A percentile compares a stretch with the other conserved stretches of the same genome.
phyloP scores from a whole-genome alignment of 2,888 invertebrate species.

The Exocentrus adspersus region DNA sequence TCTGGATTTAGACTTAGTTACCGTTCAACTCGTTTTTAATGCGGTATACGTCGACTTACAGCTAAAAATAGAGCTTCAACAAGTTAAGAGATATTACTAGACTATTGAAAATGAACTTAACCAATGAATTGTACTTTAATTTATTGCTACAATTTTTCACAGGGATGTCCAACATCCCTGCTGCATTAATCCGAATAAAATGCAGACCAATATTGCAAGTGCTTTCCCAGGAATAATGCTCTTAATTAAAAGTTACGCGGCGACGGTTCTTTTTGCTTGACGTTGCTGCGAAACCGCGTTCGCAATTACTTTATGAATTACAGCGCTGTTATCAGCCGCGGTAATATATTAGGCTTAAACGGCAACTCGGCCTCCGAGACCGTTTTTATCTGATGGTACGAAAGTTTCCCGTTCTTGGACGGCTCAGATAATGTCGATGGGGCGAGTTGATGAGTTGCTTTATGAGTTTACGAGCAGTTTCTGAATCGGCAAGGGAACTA shows the following conservation, averaged over 20 bases:
- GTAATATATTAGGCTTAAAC: constrained; percentile 37
- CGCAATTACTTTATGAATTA: constrained; percentile 22
- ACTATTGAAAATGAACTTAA: too few relatives aligned
- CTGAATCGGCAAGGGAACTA: constrained; percentile 5
- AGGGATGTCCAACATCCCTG: too few relatives aligned
- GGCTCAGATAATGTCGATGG: constrained; percentile 41
- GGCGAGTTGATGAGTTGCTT: constrained; percentile 40
- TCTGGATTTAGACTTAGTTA: too few relatives aligned
- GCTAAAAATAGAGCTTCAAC: too few relatives aligned
- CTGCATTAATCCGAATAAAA: background rate
- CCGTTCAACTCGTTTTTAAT: too few relatives aligned
- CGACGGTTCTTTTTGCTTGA: background rate
- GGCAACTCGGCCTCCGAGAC: constrained; percentile 20
- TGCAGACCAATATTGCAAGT: background rate
- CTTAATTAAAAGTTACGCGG: background rate
- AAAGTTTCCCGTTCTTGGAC: constrained; percentile 42
- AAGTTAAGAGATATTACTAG: too few relatives aligned
- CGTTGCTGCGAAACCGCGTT: background rate
- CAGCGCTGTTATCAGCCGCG: constrained; percentile 24
- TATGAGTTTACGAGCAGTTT: constrained; percentile 20
- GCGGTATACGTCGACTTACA: too few relatives aligned
- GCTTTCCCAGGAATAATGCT: background rate
- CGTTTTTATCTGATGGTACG: constrained; percentile 30
- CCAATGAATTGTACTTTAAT: too few relatives aligned
- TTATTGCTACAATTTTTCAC: too few relatives aligned